Evolutionary conservation across 2,113 vertebrate species (phyloP), one percentile per base, ranked within the genome.

Genomic region (Nycticorax nycticorax): DNA sequence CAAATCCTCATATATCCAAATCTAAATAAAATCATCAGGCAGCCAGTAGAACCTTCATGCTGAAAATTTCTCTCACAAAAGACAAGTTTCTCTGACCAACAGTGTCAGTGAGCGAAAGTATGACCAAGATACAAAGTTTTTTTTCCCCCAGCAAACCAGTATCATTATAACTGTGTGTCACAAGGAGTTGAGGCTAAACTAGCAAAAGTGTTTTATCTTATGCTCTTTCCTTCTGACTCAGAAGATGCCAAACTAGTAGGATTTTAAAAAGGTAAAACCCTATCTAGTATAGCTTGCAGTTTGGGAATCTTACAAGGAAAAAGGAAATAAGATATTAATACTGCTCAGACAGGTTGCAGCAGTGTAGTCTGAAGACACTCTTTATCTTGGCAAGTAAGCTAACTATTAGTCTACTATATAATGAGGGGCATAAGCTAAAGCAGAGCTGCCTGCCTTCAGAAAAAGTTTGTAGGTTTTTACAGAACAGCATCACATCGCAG

Each of bases 111-210:
- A 69, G 5, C 16, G 8, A 60, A 80, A 83, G 82, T 10, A 67
- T 7, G 13, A 43, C 1, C 2, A 50, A 53, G 13, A 39, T 4
- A 50, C 21, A 63, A 43, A 4, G 1, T n/a, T 32, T 12, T 37
- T 24, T 16, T 72, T 59, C 4, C 50, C 41, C 24, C 3, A 55
- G 8, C 5, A 66, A 84, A 85, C 9, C 8, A 43, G 0, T 59
- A 37, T 28, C 9, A 45, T 43, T 77, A 7, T 21, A 55, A 20
- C 11, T 60, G 8, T 55, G 3, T n/a, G 11, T 45, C 26, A 43
- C 18, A 73, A 69, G 12, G 4, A n/a, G 3, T 10, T 88, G 24
- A 89, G 45, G 16, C 1, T 69, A 87, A 92, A 81, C 24, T 23
- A 57, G 6, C 4, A 50, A 52, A 52, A 78, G 22, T 3, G 2